phyloP scores from a whole-genome alignment of 2,797 vertebrate species.

The Takifugu ocellatus region DNA sequence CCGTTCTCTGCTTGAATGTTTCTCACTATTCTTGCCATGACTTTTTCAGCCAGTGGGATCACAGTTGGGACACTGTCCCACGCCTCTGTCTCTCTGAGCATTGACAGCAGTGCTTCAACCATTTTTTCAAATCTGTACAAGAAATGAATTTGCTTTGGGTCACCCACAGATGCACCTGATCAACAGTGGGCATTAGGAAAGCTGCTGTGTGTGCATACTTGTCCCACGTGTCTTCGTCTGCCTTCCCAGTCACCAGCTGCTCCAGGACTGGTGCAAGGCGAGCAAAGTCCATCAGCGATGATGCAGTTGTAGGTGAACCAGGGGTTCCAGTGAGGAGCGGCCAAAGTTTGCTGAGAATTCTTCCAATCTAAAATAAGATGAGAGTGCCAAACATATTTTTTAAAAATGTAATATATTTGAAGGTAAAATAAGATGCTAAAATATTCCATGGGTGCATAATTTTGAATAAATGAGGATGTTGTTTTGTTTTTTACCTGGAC shows the following conservation, averaged over 20 bases:
- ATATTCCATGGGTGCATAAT: background rate
- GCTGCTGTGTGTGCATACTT: slow-evolving; percentile 51
- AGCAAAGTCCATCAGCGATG: slow-evolving; percentile 34
- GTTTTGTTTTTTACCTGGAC: slow-evolving; percentile 53
- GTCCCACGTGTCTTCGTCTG: slow-evolving; percentile 64
- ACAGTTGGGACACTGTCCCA: slow-evolving; percentile 42
- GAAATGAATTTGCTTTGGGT: no score
- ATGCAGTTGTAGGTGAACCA: slow-evolving; percentile 6
- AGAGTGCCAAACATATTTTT: background rate
- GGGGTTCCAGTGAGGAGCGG: slow-evolving; percentile 37
- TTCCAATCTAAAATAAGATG: slow-evolving; percentile 34
- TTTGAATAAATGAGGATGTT: background rate
- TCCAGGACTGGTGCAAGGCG: slow-evolving; percentile 55
- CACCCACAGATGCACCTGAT: slow-evolving; percentile 11
- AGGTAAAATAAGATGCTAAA: background rate
- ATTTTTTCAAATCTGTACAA: slow-evolving; percentile 59
- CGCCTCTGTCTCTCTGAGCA: slow-evolving; percentile 39
- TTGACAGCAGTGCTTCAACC: slow-evolving; percentile 52
- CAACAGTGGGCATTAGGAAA: background rate
- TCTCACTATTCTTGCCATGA: slow-evolving; percentile 22
- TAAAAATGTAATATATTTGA: background rate
- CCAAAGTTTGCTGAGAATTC: slow-evolving; percentile 42
- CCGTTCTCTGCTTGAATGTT: slow-evolving; percentile 56
- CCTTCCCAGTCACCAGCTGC: slow-evolving; percentile 54
- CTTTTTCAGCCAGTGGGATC: slow-evolving; percentile 48